Evolutionary conservation across 2,888 invertebrate species (phyloP).

Genomic region (Hirudinaria manillensis): DNA sequence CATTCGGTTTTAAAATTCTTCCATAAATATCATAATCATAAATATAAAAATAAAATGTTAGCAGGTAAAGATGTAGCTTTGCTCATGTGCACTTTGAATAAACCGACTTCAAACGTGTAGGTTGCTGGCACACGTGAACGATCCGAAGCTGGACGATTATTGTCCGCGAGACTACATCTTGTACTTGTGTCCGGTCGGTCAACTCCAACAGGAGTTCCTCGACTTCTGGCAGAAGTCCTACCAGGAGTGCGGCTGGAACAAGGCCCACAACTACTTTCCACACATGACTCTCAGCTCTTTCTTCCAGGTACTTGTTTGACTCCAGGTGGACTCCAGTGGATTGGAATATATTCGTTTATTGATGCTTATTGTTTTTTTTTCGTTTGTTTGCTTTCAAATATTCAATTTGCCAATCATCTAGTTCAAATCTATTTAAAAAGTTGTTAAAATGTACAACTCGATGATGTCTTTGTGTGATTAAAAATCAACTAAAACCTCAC

Average conservation of each 20-base stretch:
- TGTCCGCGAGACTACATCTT: conserved; percentile 77
- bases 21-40: not conserved
- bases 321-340: not conserved
- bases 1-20: not conserved
- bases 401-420: too few relatives aligned
- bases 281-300: conserved; percentile 83
- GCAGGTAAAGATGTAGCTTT: not conserved
- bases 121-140: conserved; percentile 81
- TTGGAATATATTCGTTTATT: not conserved
- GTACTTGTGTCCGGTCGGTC: conserved; percentile 77
- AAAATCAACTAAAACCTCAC: not conserved
- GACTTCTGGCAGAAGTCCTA: conserved; percentile 68
- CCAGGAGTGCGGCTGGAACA: conserved; percentile 74
- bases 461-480: not conserved
- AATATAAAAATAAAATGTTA: not conserved
- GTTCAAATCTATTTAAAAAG: too few relatives aligned
- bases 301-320: conserved; percentile 57
- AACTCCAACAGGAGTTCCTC: conserved; percentile 65
- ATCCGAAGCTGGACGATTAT: conserved; percentile 70
- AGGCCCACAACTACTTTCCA: conserved; percentile 80
- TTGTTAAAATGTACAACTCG: too few relatives aligned
- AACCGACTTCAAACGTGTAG: conserved; percentile 40
- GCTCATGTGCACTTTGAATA: not conserved
- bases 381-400: not conserved
- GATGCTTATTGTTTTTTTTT: not conserved